Conservation (phyloP, 2,113 vertebrate genomes). For the Xenopus laevis region DNA sequence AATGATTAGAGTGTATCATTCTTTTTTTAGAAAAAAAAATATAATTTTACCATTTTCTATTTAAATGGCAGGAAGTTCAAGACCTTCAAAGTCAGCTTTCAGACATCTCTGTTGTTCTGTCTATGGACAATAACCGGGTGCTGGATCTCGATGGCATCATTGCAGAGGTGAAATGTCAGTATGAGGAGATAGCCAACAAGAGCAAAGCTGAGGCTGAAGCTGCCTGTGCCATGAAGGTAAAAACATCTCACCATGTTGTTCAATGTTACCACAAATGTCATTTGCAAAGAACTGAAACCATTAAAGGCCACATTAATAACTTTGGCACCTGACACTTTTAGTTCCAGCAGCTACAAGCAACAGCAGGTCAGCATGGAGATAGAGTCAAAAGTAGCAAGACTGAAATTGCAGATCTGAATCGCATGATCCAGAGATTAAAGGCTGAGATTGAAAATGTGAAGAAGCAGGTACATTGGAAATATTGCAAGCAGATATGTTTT, state of each 20-base stretch:
- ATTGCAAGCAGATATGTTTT: too few species aligned
- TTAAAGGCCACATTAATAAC: too few species aligned
- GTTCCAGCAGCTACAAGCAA: constrained; percentile 76
- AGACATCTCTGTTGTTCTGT: constrained; percentile 81
- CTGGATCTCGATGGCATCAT: constrained; percentile 87
- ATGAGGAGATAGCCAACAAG: constrained; percentile 80
- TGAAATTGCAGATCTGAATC: constrained; percentile 78
- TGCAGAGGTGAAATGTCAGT: constrained; percentile 80
- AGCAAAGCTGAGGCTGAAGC: constrained; percentile 83
- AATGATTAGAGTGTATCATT: too few species aligned
- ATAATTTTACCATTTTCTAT: constrained; percentile 8
- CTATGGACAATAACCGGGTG: constrained; percentile 88
- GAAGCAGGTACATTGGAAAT: constrained; percentile 66
- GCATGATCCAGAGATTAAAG: constrained; percentile 75
- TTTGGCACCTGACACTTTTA: constrained; percentile 43
- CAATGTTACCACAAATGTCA: too few species aligned
- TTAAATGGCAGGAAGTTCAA: constrained; percentile 69
- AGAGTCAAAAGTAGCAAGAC: constrained; percentile 72
- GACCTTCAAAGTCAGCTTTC: constrained; percentile 79
- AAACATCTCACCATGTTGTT: background rate
- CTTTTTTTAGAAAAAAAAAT: too few species aligned
- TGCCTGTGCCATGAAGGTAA: constrained; percentile 81
- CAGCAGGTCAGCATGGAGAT: constrained; percentile 71
- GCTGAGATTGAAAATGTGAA: constrained; percentile 76
- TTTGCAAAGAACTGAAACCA: too few species aligned